phyloP scores from a whole-genome alignment of 2,113 vertebrate genomes.

The Bubo bubo region DNA sequence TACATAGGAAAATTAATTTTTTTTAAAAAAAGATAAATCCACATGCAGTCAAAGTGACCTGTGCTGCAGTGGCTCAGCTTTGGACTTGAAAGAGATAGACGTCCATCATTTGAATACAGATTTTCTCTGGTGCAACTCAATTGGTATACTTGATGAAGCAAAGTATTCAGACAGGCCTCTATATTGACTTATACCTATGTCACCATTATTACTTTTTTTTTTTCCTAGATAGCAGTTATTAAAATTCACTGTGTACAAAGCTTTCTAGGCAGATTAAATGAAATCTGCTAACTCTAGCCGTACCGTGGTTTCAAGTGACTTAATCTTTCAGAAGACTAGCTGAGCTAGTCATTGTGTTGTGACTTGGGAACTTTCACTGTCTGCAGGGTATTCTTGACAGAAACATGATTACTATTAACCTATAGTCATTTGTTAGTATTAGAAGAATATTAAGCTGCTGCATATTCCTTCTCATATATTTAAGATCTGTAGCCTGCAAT shows the following conservation, averaged over 20 bases:
- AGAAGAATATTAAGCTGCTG: neutral
- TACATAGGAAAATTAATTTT: neutral
- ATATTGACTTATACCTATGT: neutral
- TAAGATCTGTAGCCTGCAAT: neutral
- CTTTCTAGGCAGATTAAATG: neutral
- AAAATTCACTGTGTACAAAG: neutral
- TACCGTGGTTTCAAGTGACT: neutral
- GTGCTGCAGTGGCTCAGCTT: neutral
- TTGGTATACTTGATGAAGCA: neutral
- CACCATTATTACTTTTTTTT: neutral
- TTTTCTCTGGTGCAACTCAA: neutral
- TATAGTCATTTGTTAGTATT: neutral
- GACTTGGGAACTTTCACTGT: neutral
- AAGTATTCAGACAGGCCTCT: neutral
- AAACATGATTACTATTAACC: neutral
- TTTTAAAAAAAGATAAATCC: neutral
- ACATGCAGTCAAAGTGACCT: neutral
- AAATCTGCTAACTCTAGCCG: neutral
- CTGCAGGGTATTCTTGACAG: neutral
- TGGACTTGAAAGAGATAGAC: neutral
- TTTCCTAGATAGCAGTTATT: neutral
- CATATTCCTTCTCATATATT: neutral
- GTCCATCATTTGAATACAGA: neutral
- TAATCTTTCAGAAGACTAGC: neutral
- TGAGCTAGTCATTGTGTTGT: neutral